Evolutionary conservation across 2,797 vertebrate species (phyloP), one percentile per base, ranked within the genome.

Genomic region (Trematomus bernacchii): DNA sequence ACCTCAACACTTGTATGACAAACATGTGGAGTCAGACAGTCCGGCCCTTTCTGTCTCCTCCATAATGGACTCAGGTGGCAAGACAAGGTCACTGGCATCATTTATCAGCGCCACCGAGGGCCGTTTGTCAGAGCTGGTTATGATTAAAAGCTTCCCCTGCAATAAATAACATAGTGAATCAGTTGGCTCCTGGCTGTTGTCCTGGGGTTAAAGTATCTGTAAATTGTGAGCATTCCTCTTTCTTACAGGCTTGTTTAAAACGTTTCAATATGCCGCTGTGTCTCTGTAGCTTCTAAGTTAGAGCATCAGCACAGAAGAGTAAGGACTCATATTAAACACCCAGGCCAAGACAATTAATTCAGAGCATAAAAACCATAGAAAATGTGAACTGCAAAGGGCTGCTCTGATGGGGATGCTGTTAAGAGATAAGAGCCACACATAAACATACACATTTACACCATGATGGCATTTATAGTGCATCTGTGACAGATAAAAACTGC

Each of bases 111-210:
- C 66, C 62, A 73, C 67, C 4, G 0, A 67, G 58, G 80, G 77
- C 69, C 43, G 2, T 87, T 89, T 86, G 78, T 87, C 84, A 77
- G 69, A 81, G 78, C 55, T 16, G 66, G 79, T 84, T 80, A 80
- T 85, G 87, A 93, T 90, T 90, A 87, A 90, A 82, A 77, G 75
- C 81, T 60, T 71, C 75, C 40, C 30, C 50, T 47, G 80, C 73
- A 58, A 86, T 91, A 91, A 91, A 92, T 91, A 90, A 89, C 84
- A 43, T 55, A 73, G 76, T 71, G 84, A 88, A 87, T 87, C 81
- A 62, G 71, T 42, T 71, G 77, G 73, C 71, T 61, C 68, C 76
- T 67, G 63, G 83, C 75, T 5, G 44, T 70, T 76, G 80, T 72
- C 76, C 55, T 6, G 6, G 61, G 83, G 82, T 85, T 85, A 78